A percentile compares a stretch with the other conserved stretches of the same genome.
phyloP scores from a whole-genome alignment of 2,113 vertebrate species.

The Pristiophorus japonicus region DNA sequence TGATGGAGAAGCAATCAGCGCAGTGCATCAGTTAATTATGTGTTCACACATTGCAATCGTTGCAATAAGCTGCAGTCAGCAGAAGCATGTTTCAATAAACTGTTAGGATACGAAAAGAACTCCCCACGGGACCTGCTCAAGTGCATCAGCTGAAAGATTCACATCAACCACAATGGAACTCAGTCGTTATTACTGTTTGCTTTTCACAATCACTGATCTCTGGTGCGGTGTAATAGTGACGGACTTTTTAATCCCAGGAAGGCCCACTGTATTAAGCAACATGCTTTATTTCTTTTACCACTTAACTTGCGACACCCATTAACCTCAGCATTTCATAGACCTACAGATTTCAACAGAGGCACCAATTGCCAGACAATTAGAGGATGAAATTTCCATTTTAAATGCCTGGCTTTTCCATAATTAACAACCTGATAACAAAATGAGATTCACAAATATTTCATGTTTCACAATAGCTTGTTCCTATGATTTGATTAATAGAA shows the following conservation, averaged over 20 bases:
- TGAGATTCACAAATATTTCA: neutral
- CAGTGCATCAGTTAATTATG: neutral
- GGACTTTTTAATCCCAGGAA: neutral
- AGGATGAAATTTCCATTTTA: neutral
- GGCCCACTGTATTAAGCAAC: neutral
- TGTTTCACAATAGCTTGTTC: neutral
- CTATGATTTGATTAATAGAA: neutral
- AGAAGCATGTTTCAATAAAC: neutral
- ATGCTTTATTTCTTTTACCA: neutral
- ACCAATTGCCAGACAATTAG: neutral
- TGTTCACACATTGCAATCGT: neutral
- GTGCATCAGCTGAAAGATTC: neutral
- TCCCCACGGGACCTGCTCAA: neutral
- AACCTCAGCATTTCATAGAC: neutral
- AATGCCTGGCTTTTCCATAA: neutral
- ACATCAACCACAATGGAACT: neutral
- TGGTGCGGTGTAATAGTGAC: neutral
- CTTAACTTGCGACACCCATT: neutral
- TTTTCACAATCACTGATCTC: neutral
- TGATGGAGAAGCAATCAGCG: neutral
- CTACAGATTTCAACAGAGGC: neutral
- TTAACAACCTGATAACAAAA: neutral
- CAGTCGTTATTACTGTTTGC: neutral
- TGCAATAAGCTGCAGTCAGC: neutral
- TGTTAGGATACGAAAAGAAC: neutral